Percentiles rank a stretch among this genome's conserved stretches.
phyloP scores from a whole-genome alignment of 2,113 vertebrate genomes.

The Apodemus speciosus region DNA sequence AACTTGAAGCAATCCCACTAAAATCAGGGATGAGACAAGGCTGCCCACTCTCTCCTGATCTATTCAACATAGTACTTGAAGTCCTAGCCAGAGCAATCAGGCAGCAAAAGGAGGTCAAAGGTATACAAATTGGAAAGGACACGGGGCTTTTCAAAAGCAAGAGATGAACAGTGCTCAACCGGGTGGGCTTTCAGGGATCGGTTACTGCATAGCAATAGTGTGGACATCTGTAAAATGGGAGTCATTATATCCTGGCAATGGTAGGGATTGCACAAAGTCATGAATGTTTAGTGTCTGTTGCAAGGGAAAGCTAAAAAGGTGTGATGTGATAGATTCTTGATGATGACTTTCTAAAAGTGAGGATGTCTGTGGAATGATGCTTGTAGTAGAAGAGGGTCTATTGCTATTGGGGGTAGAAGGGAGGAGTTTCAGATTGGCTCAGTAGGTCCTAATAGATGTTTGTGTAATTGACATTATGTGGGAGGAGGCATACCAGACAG shows the following conservation, averaged over 20 bases:
- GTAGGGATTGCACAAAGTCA: neutral
- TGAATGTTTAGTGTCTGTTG: neutral
- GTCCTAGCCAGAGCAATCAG: no score
- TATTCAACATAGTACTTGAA: no score
- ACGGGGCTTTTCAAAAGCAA: neutral
- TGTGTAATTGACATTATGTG: neutral
- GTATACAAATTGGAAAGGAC: no score
- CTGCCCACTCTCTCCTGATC: no score
- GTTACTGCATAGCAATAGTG: neutral
- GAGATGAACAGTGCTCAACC: neutral
- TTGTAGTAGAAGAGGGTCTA: neutral
- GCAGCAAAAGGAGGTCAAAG: no score
- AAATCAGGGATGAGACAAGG: no score
- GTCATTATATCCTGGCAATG: neutral
- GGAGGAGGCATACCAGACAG: neutral
- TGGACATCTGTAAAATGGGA: constrained; percentile 11
- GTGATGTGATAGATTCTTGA: neutral
- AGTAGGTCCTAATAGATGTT: neutral
- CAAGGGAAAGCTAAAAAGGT: neutral
- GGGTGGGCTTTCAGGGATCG: neutral
- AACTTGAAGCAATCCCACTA: no score
- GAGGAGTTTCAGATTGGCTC: neutral
- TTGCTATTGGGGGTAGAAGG: neutral
- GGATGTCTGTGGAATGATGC: neutral
- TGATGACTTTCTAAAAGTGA: neutral